Percentiles rank a stretch among this genome's conserved stretches.
These are phyloP conservation scores for Gymnocypris eckloni DNA, from an alignment of 2,797 vertebrate genomes.

Conservation along the genomic window DNA sequence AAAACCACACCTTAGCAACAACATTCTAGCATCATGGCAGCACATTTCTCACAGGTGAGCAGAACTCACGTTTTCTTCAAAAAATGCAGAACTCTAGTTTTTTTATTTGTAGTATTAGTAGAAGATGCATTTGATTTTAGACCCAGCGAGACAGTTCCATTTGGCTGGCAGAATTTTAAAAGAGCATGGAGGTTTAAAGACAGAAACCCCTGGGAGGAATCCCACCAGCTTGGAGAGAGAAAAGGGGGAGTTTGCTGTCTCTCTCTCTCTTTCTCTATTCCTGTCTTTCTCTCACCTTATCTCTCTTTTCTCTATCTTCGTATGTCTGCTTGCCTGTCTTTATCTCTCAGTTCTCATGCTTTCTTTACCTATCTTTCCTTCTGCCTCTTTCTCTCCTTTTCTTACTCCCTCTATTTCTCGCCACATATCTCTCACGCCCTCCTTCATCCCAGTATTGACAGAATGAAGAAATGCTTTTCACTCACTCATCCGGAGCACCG, in stretches of 20 bases:
- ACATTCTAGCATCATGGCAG: not conserved
- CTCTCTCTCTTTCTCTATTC: constrained; percentile 49
- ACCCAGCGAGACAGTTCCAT: constrained; percentile 82
- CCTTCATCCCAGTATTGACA: constrained; percentile 47
- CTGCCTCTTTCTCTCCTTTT: constrained; percentile 37
- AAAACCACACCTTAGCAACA: constrained; percentile 6
- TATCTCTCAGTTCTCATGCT: constrained; percentile 51
- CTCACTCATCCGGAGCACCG: constrained; percentile 37
- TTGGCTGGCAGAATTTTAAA: constrained; percentile 96
- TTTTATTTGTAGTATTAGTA: not conserved
- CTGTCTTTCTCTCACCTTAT: constrained; percentile 40
- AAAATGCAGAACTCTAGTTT: not conserved
- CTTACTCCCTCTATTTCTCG: constrained; percentile 51
- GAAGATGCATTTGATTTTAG: constrained; percentile 63
- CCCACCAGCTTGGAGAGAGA: constrained; percentile 89
- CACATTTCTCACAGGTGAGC: not conserved
- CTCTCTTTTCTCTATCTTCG: constrained; percentile 45
- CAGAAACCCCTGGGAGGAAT: constrained; percentile 88
- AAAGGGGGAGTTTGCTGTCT: constrained; percentile 76
- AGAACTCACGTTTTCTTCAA: not conserved
- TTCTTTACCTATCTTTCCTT: constrained; percentile 53
- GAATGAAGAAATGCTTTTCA: constrained; percentile 59
- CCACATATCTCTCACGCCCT: constrained; percentile 46
- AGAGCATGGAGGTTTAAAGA: constrained; percentile 93
- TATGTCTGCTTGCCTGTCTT: constrained; percentile 38